Percentiles rank a stretch among this genome's conserved stretches.
These are phyloP conservation scores for Brenthis ino DNA, from an alignment of 2,888 invertebrate species.

Conservation along the genomic window DNA sequence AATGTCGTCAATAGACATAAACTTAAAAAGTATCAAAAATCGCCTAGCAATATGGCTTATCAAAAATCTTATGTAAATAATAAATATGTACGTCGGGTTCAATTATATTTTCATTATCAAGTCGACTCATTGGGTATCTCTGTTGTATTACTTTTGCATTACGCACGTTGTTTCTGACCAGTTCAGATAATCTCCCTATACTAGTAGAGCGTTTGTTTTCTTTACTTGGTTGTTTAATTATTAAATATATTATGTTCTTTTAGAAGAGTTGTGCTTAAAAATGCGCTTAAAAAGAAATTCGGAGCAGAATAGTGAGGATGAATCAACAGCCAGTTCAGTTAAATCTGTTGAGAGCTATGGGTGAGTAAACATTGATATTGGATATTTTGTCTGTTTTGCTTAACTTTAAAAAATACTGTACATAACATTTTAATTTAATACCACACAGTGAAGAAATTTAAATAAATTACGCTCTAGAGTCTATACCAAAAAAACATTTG, in stretches of 20 bases:
- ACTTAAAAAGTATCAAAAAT: background rate
- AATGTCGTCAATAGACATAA: background rate
- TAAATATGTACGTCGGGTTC: constrained; percentile 30
- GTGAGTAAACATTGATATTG: constrained; percentile 48
- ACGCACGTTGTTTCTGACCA: background rate
- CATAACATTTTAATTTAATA: background rate
- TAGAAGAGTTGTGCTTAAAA: constrained; percentile 24
- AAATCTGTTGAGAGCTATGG: constrained; percentile 62
- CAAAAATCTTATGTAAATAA: constrained; percentile 23
- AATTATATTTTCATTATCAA: constrained; percentile 34
- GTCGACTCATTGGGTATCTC: background rate
- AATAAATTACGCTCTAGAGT: too few species aligned
- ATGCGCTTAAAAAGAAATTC: constrained; percentile 51
- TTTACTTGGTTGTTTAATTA: background rate
- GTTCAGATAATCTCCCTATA: constrained; percentile 5
- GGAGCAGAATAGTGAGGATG: constrained; percentile 47
- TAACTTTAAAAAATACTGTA: background rate
- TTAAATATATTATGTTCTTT: background rate
- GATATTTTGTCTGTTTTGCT: background rate
- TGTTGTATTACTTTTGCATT: background rate
- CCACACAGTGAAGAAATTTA: too few species aligned
- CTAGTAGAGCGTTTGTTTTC: background rate
- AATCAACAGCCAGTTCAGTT: constrained; percentile 59
- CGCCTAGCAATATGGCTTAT: constrained; percentile 2
- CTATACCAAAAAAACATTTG: too few species aligned